A percentile compares a stretch with the other conserved stretches of the same genome.
Conservation (phyloP, 2,797 vertebrate species). For the Enteromius trimaculatus region DNA sequence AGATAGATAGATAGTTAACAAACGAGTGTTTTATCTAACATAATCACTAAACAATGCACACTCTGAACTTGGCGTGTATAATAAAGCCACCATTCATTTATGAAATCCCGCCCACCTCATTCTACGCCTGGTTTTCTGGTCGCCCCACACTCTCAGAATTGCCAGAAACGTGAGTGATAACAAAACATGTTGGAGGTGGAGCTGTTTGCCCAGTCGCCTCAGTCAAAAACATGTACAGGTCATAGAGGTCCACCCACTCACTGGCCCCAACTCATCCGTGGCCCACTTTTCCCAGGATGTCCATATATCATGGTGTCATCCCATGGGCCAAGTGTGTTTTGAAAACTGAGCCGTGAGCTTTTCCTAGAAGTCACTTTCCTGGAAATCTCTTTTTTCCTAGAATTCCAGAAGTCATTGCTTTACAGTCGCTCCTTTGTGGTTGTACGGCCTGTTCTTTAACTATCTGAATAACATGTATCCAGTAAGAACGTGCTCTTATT, state of each 20-base stretch:
- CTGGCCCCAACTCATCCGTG: background rate
- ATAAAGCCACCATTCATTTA: conserved; percentile 30
- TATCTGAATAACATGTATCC: background rate
- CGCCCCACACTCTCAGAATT: background rate
- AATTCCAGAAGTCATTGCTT: background rate
- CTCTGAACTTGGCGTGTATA: conserved; percentile 65
- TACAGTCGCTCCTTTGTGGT: background rate
- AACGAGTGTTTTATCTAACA: conserved; percentile 24
- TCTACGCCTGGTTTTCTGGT: background rate
- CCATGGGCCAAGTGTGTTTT: conserved; percentile 23
- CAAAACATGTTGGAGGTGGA: conserved; percentile 12
- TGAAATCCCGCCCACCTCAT: background rate
- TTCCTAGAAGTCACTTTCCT: background rate
- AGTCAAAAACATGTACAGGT: conserved; percentile 32
- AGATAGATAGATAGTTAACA: no score
- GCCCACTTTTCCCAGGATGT: conserved; percentile 25
- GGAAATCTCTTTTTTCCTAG: background rate
- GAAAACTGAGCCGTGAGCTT: conserved; percentile 10
- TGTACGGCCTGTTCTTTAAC: background rate
- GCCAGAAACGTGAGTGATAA: conserved; percentile 41
- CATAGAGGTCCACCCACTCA: conserved; percentile 18
- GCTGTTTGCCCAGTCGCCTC: conserved; percentile 21
- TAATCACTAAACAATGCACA: conserved; percentile 30
- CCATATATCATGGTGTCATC: background rate
- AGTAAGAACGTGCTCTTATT: background rate